Evolutionary conservation across 2,113 vertebrate genomes (phyloP).

Genomic region (Channa maculata): DNA sequence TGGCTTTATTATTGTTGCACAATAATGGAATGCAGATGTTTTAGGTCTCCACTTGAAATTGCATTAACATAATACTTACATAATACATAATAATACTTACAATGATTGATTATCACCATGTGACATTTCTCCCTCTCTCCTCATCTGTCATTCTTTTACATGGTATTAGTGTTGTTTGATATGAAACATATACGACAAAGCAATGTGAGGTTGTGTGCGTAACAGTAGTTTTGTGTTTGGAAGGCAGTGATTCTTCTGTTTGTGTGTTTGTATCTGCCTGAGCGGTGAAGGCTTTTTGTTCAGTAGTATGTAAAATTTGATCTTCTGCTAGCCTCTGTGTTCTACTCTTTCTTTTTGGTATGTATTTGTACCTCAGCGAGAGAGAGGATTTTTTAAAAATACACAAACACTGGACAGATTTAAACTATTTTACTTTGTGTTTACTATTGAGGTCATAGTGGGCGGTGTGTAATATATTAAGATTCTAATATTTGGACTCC

Average conservation of each 20-base stretch:
- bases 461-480: no score
- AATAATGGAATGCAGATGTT: conserved; percentile 14
- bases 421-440: conserved; percentile 5
- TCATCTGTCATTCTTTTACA: not conserved
- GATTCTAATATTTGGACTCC: no score
- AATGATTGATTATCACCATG: conserved; percentile 25
- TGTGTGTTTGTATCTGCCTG: not conserved
- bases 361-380: not conserved
- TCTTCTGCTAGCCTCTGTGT: conserved; percentile 54
- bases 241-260: not conserved
- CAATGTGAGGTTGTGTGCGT: not conserved
- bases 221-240: not conserved
- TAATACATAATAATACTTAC: not conserved
- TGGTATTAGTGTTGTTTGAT: conserved; percentile 17
- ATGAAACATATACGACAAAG: conserved; percentile 5
- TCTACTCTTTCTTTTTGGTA: not conserved
- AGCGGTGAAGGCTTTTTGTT: not conserved
- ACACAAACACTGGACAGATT: conserved; percentile 1
- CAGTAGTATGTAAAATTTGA: conserved; percentile 16
- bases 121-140: not conserved
- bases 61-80: not conserved
- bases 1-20: conserved; percentile 9
- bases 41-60: conserved; percentile 8
- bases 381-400: not conserved
- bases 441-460: no score